Conservation (phyloP, 1,140 invertebrate species). For the Cotesia glomerata region DNA sequence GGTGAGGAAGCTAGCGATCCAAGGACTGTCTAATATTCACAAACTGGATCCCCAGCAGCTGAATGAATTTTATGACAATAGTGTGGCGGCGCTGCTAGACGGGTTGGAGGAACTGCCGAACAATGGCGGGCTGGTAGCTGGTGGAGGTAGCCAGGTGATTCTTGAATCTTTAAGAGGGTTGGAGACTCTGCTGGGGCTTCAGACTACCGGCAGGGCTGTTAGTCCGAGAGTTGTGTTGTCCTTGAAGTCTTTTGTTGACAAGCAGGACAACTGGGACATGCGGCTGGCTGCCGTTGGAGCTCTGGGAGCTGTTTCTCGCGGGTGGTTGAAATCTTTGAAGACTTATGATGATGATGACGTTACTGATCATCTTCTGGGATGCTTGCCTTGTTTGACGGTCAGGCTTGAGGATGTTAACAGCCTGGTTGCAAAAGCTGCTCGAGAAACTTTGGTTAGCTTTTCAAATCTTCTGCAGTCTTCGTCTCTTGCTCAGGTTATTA, state of each 20-base stretch:
- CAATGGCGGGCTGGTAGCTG: constrained; percentile 19
- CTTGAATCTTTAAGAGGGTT: constrained; percentile 53
- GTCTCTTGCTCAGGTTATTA: constrained; percentile 39
- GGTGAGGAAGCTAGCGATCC: constrained; percentile 51
- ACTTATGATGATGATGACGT: constrained; percentile 46
- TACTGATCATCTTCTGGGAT: constrained; percentile 52
- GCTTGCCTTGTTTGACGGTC: constrained; percentile 51
- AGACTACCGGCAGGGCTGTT: constrained; percentile 42
- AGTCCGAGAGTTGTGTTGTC: constrained; percentile 52
- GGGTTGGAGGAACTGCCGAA: constrained; percentile 51
- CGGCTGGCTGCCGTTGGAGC: constrained; percentile 50
- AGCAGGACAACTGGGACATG: constrained; percentile 52
- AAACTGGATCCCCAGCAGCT: constrained; percentile 48
- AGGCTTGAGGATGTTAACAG: constrained; percentile 50
- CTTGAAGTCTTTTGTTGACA: constrained; percentile 56
- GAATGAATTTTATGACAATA: constrained; percentile 54
- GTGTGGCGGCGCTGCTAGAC: constrained; percentile 49
- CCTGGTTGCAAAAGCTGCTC: constrained; percentile 45
- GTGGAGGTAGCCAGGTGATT: constrained; percentile 47
- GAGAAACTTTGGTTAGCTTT: constrained; percentile 45
- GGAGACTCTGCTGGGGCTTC: constrained; percentile 44
- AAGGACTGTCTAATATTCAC: constrained; percentile 50
- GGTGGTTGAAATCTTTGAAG: constrained; percentile 44
- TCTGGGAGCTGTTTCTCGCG: constrained; percentile 41
- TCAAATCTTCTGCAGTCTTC: constrained; percentile 42